Conservation (phyloP, 2,888 invertebrate species). For the Morpho helenor region DNA sequence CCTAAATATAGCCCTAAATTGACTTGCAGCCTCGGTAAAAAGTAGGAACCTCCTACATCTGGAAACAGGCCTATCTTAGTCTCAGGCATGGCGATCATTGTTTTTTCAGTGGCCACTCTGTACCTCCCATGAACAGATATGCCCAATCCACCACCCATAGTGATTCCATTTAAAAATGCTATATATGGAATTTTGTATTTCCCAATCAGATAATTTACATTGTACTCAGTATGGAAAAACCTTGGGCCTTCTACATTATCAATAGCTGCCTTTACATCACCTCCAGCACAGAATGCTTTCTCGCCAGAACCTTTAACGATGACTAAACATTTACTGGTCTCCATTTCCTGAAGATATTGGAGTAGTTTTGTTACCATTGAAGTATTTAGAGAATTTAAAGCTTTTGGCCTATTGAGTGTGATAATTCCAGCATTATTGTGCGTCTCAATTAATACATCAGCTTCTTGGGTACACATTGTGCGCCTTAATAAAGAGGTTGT, state of each 20-base stretch:
- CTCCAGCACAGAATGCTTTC: conserved; percentile 99
- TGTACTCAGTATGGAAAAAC: conserved; percentile 94
- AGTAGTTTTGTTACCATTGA: conserved; percentile 88
- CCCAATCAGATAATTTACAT: conserved; percentile 91
- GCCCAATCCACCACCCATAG: conserved; percentile 99
- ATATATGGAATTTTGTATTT: conserved; percentile 93
- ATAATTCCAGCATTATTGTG: conserved; percentile 82
- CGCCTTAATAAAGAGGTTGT: conserved; percentile 42
- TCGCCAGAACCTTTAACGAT: conserved; percentile 91
- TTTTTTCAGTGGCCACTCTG: conserved; percentile 95
- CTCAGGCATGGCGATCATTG: conserved; percentile 99
- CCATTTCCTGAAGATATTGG: conserved; percentile 87
- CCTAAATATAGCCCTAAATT: conserved; percentile 94
- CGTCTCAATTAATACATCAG: conserved; percentile 70
- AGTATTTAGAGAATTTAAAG: conserved; percentile 87
- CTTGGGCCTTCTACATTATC: conserved; percentile 81
- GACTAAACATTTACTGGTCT: conserved; percentile 82
- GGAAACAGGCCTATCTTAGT: conserved; percentile 98
- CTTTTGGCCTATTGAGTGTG: conserved; percentile 86
- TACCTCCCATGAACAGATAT: conserved; percentile 96
- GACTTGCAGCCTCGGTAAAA: conserved; percentile 91
- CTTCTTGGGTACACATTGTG: conserved; percentile 63
- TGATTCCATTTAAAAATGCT: conserved; percentile 95
- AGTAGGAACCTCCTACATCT: conserved; percentile 97
- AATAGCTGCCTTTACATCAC: conserved; percentile 92